These are phyloP conservation scores for Malacosoma neustria DNA, from an alignment of 2,888 invertebrate species.

Conservation along the genomic window DNA sequence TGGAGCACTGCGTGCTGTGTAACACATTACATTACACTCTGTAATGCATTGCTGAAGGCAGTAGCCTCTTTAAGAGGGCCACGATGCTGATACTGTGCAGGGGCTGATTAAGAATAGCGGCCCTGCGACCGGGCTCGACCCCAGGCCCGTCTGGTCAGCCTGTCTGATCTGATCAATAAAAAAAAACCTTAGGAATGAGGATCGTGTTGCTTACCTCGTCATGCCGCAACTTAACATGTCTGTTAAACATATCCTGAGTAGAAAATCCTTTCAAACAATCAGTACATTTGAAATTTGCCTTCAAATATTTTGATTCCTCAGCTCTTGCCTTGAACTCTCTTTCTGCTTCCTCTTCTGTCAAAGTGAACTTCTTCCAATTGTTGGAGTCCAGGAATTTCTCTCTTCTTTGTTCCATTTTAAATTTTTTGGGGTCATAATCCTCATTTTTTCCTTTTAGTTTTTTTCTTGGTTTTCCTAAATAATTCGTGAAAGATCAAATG, in stretches of 20 bases:
- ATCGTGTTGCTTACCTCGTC: conserved; percentile 45
- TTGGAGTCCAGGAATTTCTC: conserved; percentile 30
- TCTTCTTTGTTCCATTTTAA: conserved; percentile 20
- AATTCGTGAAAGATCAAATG: too few species aligned
- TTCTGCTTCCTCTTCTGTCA: conserved; percentile 46
- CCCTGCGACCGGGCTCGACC: too few species aligned
- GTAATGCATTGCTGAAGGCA: too few species aligned
- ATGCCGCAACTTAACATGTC: conserved; percentile 45
- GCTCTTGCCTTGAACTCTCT: conserved; percentile 35
- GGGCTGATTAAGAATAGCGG: too few species aligned
- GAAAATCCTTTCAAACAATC: conserved; percentile 53
- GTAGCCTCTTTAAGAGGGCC: too few species aligned
- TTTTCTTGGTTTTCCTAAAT: not conserved
- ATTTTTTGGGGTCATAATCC: conserved; percentile 15
- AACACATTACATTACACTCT: too few species aligned
- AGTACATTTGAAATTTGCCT: conserved; percentile 42
- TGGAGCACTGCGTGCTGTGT: too few species aligned
- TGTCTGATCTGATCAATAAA: too few species aligned
- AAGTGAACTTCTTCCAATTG: conserved; percentile 39
- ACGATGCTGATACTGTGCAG: too few species aligned
- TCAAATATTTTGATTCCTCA: conserved; percentile 33
- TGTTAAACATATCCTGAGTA: conserved; percentile 43
- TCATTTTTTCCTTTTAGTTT: not conserved
- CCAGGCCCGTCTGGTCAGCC: too few species aligned
- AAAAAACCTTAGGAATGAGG: too few species aligned